These are phyloP conservation scores for Drosophila tropicalis DNA, from an alignment of 1,140 invertebrate genomes.

Conservation along the genomic window DNA sequence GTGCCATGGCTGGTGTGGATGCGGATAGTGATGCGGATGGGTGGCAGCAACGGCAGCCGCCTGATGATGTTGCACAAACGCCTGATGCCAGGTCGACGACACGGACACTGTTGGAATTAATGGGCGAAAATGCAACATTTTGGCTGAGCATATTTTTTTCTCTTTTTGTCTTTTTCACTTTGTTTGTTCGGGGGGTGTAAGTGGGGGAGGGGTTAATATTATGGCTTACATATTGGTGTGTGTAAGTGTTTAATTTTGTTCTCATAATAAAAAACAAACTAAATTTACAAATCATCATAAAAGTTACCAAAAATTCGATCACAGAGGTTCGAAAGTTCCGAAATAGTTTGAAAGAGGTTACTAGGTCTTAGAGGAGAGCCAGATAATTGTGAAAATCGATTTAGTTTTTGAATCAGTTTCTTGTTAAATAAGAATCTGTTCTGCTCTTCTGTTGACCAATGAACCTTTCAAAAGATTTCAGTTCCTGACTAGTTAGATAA, in stretches of 20 bases:
- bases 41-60: constrained; percentile 49
- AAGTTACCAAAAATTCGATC: too few relatives aligned
- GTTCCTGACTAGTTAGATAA: too few relatives aligned
- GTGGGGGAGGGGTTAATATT: not conserved
- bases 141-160: constrained; percentile 76
- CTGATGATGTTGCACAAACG: constrained; percentile 80
- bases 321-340: too few relatives aligned
- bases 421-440: too few relatives aligned
- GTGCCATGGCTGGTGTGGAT: constrained; percentile 83
- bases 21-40: constrained; percentile 79
- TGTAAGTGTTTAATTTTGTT: not conserved
- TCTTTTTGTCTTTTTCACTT: constrained; percentile 50
- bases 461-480: too few relatives aligned
- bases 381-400: too few relatives aligned
- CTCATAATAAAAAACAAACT: too few relatives aligned
- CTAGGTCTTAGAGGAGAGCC: too few relatives aligned
- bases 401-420: too few relatives aligned
- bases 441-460: not conserved
- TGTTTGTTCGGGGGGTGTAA: constrained; percentile 10
- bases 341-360: too few relatives aligned
- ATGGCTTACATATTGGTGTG: not conserved
- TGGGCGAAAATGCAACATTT: constrained; percentile 81
- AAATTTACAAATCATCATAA: too few relatives aligned
- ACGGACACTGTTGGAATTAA: constrained; percentile 83
- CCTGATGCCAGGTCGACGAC: constrained; percentile 83